phyloP scores from a whole-genome alignment of 2,797 vertebrate genomes.

The Diplodus puntazzo region DNA sequence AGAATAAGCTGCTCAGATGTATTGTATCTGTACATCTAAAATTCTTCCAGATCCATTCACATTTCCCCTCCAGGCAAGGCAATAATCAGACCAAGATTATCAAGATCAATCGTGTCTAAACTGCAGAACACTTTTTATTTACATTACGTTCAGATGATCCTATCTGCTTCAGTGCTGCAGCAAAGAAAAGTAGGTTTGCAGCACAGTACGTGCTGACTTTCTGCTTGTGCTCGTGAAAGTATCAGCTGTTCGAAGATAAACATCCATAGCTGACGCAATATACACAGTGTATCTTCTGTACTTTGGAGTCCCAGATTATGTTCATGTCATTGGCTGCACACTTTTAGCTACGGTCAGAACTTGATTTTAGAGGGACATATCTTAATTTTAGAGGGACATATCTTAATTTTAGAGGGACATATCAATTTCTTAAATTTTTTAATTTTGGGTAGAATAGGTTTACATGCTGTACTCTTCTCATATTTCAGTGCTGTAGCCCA shows the following conservation, averaged over 20 bases:
- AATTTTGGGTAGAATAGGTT: too few relatives aligned
- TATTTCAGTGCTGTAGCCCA: too few relatives aligned
- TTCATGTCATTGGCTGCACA: not conserved
- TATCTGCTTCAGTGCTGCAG: constrained; percentile 4
- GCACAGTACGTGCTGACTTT: not conserved
- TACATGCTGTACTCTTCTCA: too few relatives aligned
- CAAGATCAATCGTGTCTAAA: not conserved
- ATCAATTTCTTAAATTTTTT: too few relatives aligned
- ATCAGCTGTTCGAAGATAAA: constrained; percentile 25
- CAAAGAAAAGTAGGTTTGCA: constrained; percentile 1
- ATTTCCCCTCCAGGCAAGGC: not conserved
- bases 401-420: too few relatives aligned
- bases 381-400: too few relatives aligned
- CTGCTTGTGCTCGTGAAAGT: not conserved
- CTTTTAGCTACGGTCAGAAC: too few relatives aligned
- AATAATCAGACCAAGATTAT: too few relatives aligned
- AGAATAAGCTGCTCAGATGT: constrained; percentile 46
- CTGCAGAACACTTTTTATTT: not conserved
- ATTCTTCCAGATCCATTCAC: not conserved
- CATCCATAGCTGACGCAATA: not conserved
- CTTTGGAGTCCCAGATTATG: not conserved
- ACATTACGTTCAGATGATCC: not conserved
- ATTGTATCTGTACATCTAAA: not conserved
- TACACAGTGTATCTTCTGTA: not conserved
- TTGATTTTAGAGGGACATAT: too few relatives aligned